Evolutionary conservation across 2,797 vertebrate genomes (phyloP), one percentile per base, ranked within the genome.

Genomic region (Labroides dimidiatus): DNA sequence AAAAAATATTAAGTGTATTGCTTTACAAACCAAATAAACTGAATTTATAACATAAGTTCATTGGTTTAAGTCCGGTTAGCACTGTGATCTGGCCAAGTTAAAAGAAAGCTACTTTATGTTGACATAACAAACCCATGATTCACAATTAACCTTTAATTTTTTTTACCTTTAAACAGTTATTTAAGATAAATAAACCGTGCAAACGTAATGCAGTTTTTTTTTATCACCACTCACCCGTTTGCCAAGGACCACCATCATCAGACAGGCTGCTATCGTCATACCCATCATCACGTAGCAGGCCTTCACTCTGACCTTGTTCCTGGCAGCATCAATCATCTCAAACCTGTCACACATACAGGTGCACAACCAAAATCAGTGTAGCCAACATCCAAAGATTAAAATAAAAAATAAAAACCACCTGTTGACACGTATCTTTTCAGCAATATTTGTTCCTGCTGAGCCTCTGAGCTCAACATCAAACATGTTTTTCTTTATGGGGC

Each of bases 271-370:
- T 20, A 98, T 27, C 2, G 96, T 96, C 75, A 89, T 0, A 0
- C 24, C 89, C 0, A 98, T 97, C 97, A 99, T 99, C 2, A 89
- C 0, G 1, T 96, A 97, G 88, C 96, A 95, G 53, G 79, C 65
- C 89, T 94, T 98, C 76, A 99, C 94, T 48, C 96, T 87, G 15
- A 96, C 3, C 63, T 72, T 95, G 88, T 94, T 97, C 78, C 95
- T 95, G 2, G 97, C 95, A 49, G 90, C 91, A 56, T 96, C 92
- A 10, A 99, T 80, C 91, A 91, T 94, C 57, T 97, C 95, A 77
- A 90, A 92, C 84, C 98, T 99, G 62, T 11, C 59, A 77, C 24
- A 79, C 20, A 64, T 11, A 23, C 15, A 82, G 4, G 47, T 15
- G 17, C 0, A 77, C 24, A 68, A 44, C 65, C 10, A 51, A 52